Percentiles rank a stretch among this genome's conserved stretches.
Evolutionary conservation across 2,113 vertebrate species (phyloP).

Genomic region (Nycticryphes semicollaris): DNA sequence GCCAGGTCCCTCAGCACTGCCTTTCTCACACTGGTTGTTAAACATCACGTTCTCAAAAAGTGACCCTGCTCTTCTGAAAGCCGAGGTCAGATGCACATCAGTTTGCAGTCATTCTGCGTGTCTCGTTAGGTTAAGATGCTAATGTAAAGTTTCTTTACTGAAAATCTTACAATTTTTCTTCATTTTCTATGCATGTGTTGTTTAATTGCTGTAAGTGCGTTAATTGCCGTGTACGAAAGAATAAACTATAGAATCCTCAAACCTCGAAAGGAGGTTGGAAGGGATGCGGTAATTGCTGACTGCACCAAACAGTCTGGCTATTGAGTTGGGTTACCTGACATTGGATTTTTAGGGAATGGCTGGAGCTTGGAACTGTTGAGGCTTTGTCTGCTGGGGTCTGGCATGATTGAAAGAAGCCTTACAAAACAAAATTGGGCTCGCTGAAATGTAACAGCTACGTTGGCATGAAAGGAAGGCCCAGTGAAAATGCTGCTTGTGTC

Average conservation of each 20-base stretch:
- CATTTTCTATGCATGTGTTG: accelerated
- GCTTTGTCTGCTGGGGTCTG: constrained; percentile 64
- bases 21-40: not conserved
- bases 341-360: constrained; percentile 2
- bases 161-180: too few relatives aligned
- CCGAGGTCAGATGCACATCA: not conserved
- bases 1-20: not conserved
- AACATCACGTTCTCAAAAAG: not conserved
- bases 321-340: constrained; percentile 56
- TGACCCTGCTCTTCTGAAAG: not conserved
- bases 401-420: constrained; percentile 54
- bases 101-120: not conserved
- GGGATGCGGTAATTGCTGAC: not conserved
- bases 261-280: not conserved
- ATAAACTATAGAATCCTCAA: not conserved
- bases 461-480: not conserved
- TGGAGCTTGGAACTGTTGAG: constrained; percentile 49
- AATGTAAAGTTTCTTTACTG: not conserved
- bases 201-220: not conserved
- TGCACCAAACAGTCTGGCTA: not conserved
- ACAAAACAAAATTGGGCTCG: constrained; percentile 28
- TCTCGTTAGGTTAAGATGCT: not conserved
- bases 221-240: not conserved
- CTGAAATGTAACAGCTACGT: constrained; percentile 44
- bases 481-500: not conserved